Conservation (phyloP, 1,140 invertebrate species). For the Anthonomus grandis region DNA sequence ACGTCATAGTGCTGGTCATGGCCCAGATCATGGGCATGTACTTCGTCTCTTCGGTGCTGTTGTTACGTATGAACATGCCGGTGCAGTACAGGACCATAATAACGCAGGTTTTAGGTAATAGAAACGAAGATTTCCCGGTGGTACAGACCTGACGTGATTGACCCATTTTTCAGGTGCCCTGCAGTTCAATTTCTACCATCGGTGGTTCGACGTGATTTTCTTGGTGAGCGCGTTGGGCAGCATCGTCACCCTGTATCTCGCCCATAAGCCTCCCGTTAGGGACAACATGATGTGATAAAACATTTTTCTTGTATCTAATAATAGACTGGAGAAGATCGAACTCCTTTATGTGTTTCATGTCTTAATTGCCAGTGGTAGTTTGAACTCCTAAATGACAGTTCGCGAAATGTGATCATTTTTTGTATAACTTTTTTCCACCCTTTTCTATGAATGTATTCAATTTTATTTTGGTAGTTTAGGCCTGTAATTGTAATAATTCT, state of each 20-base stretch:
- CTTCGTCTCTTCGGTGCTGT: constrained; percentile 95
- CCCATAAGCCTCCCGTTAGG: constrained; percentile 76
- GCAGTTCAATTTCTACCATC: constrained; percentile 99
- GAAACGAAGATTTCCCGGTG: no score
- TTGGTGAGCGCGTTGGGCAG: constrained; percentile 94
- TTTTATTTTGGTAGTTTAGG: no score
- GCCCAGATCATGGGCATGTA: constrained; percentile 99
- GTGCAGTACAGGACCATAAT: constrained; percentile 96
- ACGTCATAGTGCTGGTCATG: constrained; percentile 94
- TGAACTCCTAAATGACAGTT: no score
- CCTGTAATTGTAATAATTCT: no score
- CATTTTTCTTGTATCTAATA: no score
- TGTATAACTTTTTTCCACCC: no score
- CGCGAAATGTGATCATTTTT: no score
- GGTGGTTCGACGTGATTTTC: constrained; percentile 99
- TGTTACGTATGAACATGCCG: constrained; percentile 99
- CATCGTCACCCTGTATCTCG: constrained; percentile 92
- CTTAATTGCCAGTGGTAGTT: no score
- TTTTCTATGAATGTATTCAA: no score
- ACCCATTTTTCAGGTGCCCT: constrained; percentile 73
- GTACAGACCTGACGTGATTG: no score
- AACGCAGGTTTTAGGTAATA: constrained; percentile 80
- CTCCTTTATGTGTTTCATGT: no score
- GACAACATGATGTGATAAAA: constrained; percentile 43
- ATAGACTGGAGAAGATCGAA: no score